These are phyloP conservation scores for Cistogaster globosa DNA, from an alignment of 2,888 invertebrate genomes.

Conservation along the genomic window DNA sequence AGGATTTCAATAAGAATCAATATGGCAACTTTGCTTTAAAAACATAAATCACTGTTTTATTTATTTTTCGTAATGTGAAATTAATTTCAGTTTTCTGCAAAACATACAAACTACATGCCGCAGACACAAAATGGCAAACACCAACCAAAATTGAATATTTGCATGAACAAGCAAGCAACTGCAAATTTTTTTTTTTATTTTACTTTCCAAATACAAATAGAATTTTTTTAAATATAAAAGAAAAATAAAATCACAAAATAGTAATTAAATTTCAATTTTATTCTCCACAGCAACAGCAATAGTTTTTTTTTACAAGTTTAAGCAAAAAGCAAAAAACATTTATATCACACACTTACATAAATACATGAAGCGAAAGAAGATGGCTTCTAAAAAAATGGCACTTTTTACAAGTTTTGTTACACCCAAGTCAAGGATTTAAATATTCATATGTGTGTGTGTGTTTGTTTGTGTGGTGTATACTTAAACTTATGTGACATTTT, in stretches of 20 bases:
- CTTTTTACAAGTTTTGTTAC: constrained; percentile 9
- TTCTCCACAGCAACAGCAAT: constrained; percentile 23
- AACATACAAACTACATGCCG: constrained; percentile 39
- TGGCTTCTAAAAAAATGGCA: constrained; percentile 20
- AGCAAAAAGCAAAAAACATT: constrained; percentile 16
- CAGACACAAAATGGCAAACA: constrained; percentile 39
- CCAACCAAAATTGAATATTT: constrained; percentile 38
- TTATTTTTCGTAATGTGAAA: constrained; percentile 50
- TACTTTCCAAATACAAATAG: constrained; percentile 4
- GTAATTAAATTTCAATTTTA: constrained; percentile 69
- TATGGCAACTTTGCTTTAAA: constrained; percentile 12
- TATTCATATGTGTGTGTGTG: constrained; percentile 24
- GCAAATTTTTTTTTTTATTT: constrained; percentile 9
- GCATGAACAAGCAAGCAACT: constrained; percentile 15
- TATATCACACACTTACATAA: not conserved
- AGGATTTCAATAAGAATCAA: not conserved
- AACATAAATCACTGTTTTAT: constrained; percentile 59
- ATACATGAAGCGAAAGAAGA: not conserved
- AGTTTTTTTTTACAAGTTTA: constrained; percentile 2
- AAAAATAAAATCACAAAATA: constrained; percentile 43
- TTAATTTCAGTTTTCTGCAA: constrained; percentile 61
- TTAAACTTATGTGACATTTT: not conserved
- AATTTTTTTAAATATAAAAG: constrained; percentile 19
- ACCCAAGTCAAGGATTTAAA: constrained; percentile 16
- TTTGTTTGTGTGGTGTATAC: not conserved